Evolutionary conservation across 2,797 vertebrate genomes (phyloP).

Genomic region (Crax fasciolata): DNA sequence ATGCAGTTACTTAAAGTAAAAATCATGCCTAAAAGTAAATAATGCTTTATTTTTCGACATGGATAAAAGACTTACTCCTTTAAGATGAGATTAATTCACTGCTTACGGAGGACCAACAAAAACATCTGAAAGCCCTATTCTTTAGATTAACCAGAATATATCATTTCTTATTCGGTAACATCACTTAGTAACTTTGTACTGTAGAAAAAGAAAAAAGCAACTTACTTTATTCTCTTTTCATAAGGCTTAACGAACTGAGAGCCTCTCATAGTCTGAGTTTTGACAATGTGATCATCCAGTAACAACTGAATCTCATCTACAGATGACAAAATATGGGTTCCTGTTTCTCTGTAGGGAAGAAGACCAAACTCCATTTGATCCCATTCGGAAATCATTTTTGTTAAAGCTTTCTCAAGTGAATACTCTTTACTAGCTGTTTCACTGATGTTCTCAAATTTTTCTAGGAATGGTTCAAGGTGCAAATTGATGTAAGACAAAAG

Average conservation of each 20-base stretch:
- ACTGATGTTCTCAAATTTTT: constrained; percentile 86
- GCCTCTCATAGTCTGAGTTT: constrained; percentile 92
- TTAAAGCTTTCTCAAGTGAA: constrained; percentile 90
- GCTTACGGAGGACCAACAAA: constrained; percentile 4
- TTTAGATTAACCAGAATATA: background rate
- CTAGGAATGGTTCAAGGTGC: constrained; percentile 85
- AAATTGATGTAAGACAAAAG: constrained; percentile 86
- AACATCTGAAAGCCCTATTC: background rate
- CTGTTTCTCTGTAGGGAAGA: constrained; percentile 87
- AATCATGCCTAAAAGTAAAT: background rate
- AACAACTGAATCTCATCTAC: constrained; percentile 91
- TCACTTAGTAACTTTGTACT: background rate
- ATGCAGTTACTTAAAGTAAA: background rate
- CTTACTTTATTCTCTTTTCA: constrained; percentile 87
- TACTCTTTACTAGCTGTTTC: constrained; percentile 90
- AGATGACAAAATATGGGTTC: constrained; percentile 88
- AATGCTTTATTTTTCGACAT: background rate
- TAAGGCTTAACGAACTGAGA: constrained; percentile 91
- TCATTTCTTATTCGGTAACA: background rate
- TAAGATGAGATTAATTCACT: background rate
- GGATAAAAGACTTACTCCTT: background rate
- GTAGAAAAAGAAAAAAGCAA: background rate
- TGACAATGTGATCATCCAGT: constrained; percentile 91
- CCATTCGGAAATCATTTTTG: constrained; percentile 89
- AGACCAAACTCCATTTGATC: constrained; percentile 85